Conservation (phyloP, 2,797 vertebrate genomes). For the Hypotaenidia philippensis region DNA sequence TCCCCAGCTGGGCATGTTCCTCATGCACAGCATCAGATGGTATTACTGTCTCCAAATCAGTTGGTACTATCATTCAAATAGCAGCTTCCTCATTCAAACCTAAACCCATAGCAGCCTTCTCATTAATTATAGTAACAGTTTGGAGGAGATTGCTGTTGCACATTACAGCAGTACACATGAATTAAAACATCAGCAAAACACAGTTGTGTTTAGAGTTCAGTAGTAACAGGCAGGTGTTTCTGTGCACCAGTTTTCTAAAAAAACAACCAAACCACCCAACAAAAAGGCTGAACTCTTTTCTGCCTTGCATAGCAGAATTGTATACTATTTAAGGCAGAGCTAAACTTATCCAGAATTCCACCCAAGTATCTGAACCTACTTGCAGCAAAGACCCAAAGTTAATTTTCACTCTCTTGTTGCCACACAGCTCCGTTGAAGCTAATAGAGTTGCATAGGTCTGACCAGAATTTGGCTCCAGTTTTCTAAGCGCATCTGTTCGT, state of each 20-base stretch:
- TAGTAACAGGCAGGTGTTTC: background rate
- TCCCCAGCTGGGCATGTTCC: constrained; percentile 24
- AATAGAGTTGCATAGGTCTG: background rate
- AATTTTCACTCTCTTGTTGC: background rate
- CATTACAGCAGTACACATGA: background rate
- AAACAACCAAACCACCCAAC: too few species aligned
- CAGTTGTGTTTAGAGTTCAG: background rate
- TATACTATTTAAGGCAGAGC: background rate
- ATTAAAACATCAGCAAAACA: constrained; percentile 1
- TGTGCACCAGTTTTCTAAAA: background rate
- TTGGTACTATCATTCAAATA: constrained; percentile 27
- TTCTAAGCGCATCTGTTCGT: background rate
- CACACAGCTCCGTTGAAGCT: background rate
- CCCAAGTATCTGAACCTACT: background rate
- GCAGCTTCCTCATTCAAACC: background rate
- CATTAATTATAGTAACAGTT: constrained; percentile 1
- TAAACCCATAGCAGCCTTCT: background rate
- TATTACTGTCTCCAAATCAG: background rate
- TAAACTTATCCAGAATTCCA: background rate
- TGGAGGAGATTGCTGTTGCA: background rate
- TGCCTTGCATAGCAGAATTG: background rate
- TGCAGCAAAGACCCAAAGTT: background rate
- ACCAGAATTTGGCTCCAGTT: background rate
- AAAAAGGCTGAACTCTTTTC: background rate
- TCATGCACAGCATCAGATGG: background rate